Base-by-base conservation (phyloP, 2,113 vertebrate genomes). In the Sinocyclocheilus grahami region DNA sequence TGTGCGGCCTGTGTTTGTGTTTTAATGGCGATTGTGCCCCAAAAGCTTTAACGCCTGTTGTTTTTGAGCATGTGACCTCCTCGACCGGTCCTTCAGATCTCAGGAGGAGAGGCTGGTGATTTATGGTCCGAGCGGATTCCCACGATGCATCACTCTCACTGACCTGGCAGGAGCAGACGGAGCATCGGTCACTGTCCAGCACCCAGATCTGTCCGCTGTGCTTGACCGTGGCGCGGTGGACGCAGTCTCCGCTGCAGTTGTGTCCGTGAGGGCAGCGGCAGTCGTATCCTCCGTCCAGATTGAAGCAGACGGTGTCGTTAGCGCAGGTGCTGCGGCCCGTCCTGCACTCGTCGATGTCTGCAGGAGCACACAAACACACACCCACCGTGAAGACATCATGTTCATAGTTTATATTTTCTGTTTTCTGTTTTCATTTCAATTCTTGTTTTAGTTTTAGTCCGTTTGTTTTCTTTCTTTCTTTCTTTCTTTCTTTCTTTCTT, bases 201-300 rank as follows among this genome's bases (percentile, higher is more conserved):
- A 97, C 95, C 96, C 96, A 97, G 75, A 97, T 97, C 90, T 97
- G 96, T 27, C 96, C 96, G 0, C 91, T 97, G 92, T 97, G 96
- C 69, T 96, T 97, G 88, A 97, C 89, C 92, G 93, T 96, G 8
- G 93, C 93, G 77, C 95, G 95, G 20, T 96, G 95, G 89, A 95
- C 90, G 79, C 96, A 97, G 88, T 97, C 96, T 63, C 96, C 95
- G 0, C 95, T 95, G 92, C 95, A 96, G 67, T 96, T 96, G 92
- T 95, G 96, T n/a, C 96, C 96, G 33, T 96, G 96, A 8, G 96
- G 96, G 91, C 96, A 97, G 11, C 96, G 95, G 42, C 96, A 97
- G 55, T 97, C 96, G 1, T 96, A 97, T 3, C 96, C 95, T 1
- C 96, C 96, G 77, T 96, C 96, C 95, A 97, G 82, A 89, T 97